A percentile compares a stretch with the other conserved stretches of the same genome.
Conservation (phyloP, 1,140 invertebrate genomes). For the Megalopta genalis region DNA sequence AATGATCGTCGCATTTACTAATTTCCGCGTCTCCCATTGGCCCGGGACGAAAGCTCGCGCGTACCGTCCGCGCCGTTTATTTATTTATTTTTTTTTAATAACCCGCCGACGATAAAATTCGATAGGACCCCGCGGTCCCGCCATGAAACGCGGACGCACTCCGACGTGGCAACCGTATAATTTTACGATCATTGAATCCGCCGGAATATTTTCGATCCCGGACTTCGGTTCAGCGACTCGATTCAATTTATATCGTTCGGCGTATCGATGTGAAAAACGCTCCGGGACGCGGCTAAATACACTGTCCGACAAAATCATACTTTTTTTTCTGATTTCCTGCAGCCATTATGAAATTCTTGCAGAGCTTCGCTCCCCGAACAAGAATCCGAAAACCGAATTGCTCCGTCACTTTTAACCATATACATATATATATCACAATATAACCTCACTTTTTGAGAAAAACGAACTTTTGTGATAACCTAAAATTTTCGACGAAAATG, state of each 20-base stretch:
- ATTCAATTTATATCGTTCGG: constrained; percentile 28
- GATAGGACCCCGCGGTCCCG: not conserved
- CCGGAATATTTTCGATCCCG: constrained; percentile 34
- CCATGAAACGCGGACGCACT: constrained; percentile 12
- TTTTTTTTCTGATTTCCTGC: too few species aligned
- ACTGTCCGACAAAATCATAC: too few species aligned
- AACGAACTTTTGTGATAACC: too few species aligned
- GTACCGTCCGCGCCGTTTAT: not conserved
- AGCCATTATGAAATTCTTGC: too few species aligned
- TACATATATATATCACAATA: too few species aligned
- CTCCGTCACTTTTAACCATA: too few species aligned
- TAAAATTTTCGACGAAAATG: too few species aligned
- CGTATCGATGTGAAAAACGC: constrained; percentile 28
- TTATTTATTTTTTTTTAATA: too few species aligned
- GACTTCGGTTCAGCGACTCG: constrained; percentile 23
- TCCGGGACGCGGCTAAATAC: constrained; percentile 14
- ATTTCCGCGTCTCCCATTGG: not conserved
- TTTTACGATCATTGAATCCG: constrained; percentile 45
- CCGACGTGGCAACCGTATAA: constrained; percentile 30
- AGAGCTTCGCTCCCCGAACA: too few species aligned
- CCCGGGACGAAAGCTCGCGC: not conserved
- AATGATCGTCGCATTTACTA: constrained; percentile 25
- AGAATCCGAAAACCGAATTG: too few species aligned
- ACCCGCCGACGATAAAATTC: constrained; percentile 23
- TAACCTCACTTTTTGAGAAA: too few species aligned